Base-by-base conservation (phyloP, 2,113 vertebrate species). In the Lonchura striata region DNA sequence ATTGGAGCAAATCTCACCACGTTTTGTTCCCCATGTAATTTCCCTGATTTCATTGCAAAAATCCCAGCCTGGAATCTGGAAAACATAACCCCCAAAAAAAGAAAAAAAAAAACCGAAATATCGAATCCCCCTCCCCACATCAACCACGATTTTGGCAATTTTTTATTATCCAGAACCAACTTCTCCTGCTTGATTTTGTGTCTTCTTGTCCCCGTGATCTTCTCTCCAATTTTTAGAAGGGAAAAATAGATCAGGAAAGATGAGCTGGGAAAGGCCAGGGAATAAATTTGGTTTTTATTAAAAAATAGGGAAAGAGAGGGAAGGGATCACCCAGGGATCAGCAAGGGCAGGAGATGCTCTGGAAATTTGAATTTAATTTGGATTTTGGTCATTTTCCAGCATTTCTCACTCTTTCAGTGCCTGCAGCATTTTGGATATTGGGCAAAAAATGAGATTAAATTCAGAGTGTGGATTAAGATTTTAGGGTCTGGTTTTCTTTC, bases 121-220 rank as follows among this genome's bases (percentile, higher is more conserved):
- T 9, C 2, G 44, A n/a, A 37, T 37, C 4, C 1, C 9, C 6
- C 6, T 33, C 9, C 17, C 3, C 35, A 0, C 9, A 69, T 25
- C 56, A 42, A 10, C 47, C 44, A 6, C 10, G 11, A 18, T 13
- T 70, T 81, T 54, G 65, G 33, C 68, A 74, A 23, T 2, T 15
- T 47, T 88, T 88, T 44, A 14, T 44, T 30, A 7, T 15, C 15
- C 22, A 47, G 13, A 13, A 37, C 30, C 4, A 78, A 49, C 5
- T 63, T 52, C 17, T 77, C 9, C 57, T 63, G 3, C 35, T 71
- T 6, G 8, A 7, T 71, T 71, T 75, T 60, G 9, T 27, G 77
- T 39, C 50, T 47, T 22, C 25, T 85, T 49, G 2, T 21, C 72
- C 2, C 42, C 39, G 7, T 28, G 37, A 22, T 2, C 41, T 8